Conservation (phyloP, 2,888 invertebrate species). For the Platerodrilus igneus region DNA sequence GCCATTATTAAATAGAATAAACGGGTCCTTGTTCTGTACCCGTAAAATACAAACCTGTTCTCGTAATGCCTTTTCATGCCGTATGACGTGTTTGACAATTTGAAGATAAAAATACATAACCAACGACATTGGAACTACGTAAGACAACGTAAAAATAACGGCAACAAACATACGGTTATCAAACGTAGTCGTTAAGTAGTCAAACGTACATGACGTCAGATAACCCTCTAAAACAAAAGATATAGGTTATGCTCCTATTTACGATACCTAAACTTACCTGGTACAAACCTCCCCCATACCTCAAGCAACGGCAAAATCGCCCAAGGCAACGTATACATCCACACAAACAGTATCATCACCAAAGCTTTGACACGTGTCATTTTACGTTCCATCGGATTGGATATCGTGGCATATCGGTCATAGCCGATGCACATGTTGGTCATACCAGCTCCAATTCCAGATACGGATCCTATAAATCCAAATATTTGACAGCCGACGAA, state of each 20-base stretch:
- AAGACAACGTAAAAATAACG: constrained; percentile 72
- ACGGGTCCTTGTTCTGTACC: no score
- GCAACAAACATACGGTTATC: constrained; percentile 74
- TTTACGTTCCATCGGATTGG: constrained; percentile 77
- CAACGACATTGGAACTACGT: constrained; percentile 69
- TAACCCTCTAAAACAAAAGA: constrained; percentile 70
- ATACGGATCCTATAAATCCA: constrained; percentile 68
- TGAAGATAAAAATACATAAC: constrained; percentile 83
- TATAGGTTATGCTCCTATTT: not conserved
- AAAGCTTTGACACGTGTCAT: constrained; percentile 75
- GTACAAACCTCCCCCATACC: constrained; percentile 82
- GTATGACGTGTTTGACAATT: constrained; percentile 81
- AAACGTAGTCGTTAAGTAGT: constrained; percentile 74
- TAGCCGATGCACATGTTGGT: constrained; percentile 84
- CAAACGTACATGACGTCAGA: constrained; percentile 78
- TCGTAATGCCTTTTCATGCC: constrained; percentile 76
- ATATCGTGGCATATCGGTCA: constrained; percentile 75
- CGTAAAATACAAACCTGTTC: no score
- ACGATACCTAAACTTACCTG: constrained; percentile 52
- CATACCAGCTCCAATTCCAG: constrained; percentile 74
- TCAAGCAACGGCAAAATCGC: constrained; percentile 72
- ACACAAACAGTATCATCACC: constrained; percentile 67
- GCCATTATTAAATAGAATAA: no score
- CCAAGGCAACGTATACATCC: constrained; percentile 79
- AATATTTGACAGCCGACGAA: constrained; percentile 73